Evolutionary conservation across 2,888 invertebrate species (phyloP), one percentile per base, ranked within the genome.

Genomic region (Apotomis capreana): DNA sequence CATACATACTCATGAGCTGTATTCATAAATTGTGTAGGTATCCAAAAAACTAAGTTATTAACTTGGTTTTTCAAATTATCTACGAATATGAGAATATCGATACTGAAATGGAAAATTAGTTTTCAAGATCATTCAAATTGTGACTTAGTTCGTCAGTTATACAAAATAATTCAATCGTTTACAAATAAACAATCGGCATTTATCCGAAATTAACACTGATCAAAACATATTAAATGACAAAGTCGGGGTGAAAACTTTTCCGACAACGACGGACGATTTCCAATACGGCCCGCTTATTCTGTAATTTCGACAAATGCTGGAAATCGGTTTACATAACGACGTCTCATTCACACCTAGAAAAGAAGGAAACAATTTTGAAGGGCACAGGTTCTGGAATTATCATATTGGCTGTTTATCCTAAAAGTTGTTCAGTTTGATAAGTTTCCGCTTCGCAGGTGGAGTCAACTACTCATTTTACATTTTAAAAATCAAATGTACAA

Each of bases 351-450:
- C 69, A 69, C 57, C 57, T 37, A 40, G 40, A 40, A 40, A 58
- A 58, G 40, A 63, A 26, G 13, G 54, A 57, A 58, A 63, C 51
- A 63, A 51, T 58, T 58, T 40, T 51, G 63, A 69, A 69, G 69
- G 69, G 57, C 58, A 52, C 6, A 40, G 51, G 58, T 13, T 13
- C 37, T 51, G 13, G 58, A 49, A 69, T 69, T 69, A 63, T 58
- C 68, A 55, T 61, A 55, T 69, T 61, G 36, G 26, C 26, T 13
- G 52, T 46, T 26, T 51, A 49, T 51, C 37, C 15, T 1, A 40
- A 26, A 13, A 15, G 1, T 37, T 4, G 13, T 12, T 58, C 57
- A 13, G 26, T 36, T 49, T 49, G 36, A 13, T 3, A 4, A 13
- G 10, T 55, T 26, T n/a, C n/a, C 65, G 12, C 36, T 65, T 57